Evolutionary conservation across 2,797 vertebrate species (phyloP), one percentile per base, ranked within the genome.

Genomic region (Gymnothorax javanicus): DNA sequence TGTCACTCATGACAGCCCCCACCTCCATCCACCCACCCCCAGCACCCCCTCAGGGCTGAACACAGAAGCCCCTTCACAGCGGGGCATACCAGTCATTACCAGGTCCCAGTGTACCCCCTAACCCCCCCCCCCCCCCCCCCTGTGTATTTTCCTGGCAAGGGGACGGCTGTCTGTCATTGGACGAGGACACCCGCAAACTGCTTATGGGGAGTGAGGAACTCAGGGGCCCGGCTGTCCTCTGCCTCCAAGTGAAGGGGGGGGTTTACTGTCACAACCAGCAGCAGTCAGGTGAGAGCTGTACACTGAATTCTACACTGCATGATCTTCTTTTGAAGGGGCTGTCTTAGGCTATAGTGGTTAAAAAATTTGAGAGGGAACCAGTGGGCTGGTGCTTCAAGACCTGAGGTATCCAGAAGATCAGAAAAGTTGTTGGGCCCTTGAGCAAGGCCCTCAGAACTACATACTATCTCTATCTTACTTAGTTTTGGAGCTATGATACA

Each of bases 1-100:
- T 88, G 91, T 91, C 91, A 89, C 64, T 89, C 90, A 84, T 79
- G 82, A 86, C 85, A 89, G 15, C 86, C n/a, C 87, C 87, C 87
- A 23, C 89, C n/a, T 85, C 83, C 87, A 85, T 89, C 25, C 86
- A 15, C 86, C 86, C 88, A 25, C 89, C n/a, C 83, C 25, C 86
- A 85, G 86, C 17, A 7, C 87, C 82, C 84, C 83, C 87, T 87
- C 79, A 85, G 17, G 75, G 87, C 82, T 84, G 83, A 89, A 89
- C 57, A 57, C 60, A 82, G 73, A 73, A 52, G 86, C 64, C 84
- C 60, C 7, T 52, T 3, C 52, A 71, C 84, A 85, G 84, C 11
- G 50, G 23, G 5, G 50, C 23, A 33, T 43, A 4, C 8, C 73
- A 33, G 33, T 50, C 20, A 27, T 52, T 15, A 64, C 83, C 43